Percentiles rank a stretch among this genome's conserved stretches.
These are phyloP conservation scores for Busseola fusca DNA, from an alignment of 2,888 invertebrate genomes.

Conservation along the genomic window DNA sequence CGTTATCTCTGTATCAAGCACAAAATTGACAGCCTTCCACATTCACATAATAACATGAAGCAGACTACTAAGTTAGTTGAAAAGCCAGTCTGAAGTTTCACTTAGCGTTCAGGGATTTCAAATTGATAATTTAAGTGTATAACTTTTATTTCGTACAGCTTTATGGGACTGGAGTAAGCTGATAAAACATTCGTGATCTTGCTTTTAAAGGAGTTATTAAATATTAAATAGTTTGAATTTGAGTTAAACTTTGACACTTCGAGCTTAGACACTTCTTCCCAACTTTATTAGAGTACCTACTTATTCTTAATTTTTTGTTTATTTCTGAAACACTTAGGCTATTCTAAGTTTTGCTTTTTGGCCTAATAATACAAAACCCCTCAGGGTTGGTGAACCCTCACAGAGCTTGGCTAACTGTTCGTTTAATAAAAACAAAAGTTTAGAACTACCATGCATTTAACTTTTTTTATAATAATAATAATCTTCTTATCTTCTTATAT, in stretches of 20 bases:
- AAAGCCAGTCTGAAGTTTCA: slow-evolving; percentile 18
- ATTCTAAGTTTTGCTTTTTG: background rate
- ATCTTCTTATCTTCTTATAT: too few relatives aligned
- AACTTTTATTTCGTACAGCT: slow-evolving; percentile 31
- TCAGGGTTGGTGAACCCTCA: too few relatives aligned
- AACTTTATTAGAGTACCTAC: slow-evolving; percentile 8
- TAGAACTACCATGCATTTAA: too few relatives aligned
- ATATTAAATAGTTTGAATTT: slow-evolving; percentile 19
- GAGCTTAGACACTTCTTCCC: slow-evolving; percentile 5
- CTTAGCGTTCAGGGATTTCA: slow-evolving; percentile 19
- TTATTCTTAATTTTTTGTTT: background rate
- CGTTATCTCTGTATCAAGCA: background rate
- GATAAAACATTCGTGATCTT: slow-evolving; percentile 31
- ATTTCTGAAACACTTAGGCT: background rate
- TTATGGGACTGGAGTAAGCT: slow-evolving; percentile 21
- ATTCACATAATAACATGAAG: background rate
- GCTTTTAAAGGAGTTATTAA: slow-evolving; percentile 26
- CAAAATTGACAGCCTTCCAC: slow-evolving; percentile 4
- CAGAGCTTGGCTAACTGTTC: too few relatives aligned
- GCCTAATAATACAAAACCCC: too few relatives aligned
- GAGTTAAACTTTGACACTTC: slow-evolving; percentile 32
- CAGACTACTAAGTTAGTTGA: slow-evolving; percentile 11
- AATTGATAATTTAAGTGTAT: slow-evolving; percentile 20
- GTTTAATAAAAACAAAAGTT: too few relatives aligned
- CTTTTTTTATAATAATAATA: too few relatives aligned